Percentiles rank a stretch among this genome's conserved stretches.
Conservation (phyloP, 2,888 invertebrate species). For the Macrosoma leucophasiata region DNA sequence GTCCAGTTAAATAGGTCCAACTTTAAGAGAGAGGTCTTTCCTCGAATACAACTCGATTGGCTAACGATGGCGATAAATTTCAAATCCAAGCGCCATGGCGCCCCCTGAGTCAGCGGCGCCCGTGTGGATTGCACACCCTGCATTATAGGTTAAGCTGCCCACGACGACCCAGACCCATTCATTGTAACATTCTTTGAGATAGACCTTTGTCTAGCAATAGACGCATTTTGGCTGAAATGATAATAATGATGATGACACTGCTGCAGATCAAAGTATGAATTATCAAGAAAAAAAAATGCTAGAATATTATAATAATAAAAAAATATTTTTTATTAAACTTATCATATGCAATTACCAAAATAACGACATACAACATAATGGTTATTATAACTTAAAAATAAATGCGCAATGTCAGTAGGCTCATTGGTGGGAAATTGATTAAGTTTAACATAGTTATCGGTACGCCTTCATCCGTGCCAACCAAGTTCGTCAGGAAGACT, state of each 20-base stretch:
- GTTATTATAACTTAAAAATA: slow-evolving; percentile 46
- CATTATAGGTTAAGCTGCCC: slow-evolving; percentile 6
- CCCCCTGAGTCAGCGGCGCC: too few relatives aligned
- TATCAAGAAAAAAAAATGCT: not conserved
- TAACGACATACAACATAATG: too few relatives aligned
- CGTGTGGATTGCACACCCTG: too few relatives aligned
- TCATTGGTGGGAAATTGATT: slow-evolving; percentile 51
- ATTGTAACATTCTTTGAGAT: too few relatives aligned
- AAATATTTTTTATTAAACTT: not conserved
- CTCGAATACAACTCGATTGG: too few relatives aligned
- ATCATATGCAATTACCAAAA: slow-evolving; percentile 1
- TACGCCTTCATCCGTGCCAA: slow-evolving; percentile 48
- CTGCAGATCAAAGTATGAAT: not conserved
- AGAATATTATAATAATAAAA: not conserved
- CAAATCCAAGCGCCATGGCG: too few relatives aligned
- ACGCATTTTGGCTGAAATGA: too few relatives aligned
- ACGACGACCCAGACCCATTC: not conserved
- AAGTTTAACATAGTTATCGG: slow-evolving; percentile 35
- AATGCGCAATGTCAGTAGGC: slow-evolving; percentile 46
- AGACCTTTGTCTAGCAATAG: too few relatives aligned
- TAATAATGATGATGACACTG: not conserved
- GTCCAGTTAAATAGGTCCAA: too few relatives aligned
- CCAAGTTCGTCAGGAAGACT: slow-evolving; percentile 52
- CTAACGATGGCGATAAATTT: too few relatives aligned
- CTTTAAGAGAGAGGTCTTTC: too few relatives aligned